These are phyloP conservation scores for Nothocercus julius DNA, from an alignment of 2,113 vertebrate genomes.

Conservation along the genomic window DNA sequence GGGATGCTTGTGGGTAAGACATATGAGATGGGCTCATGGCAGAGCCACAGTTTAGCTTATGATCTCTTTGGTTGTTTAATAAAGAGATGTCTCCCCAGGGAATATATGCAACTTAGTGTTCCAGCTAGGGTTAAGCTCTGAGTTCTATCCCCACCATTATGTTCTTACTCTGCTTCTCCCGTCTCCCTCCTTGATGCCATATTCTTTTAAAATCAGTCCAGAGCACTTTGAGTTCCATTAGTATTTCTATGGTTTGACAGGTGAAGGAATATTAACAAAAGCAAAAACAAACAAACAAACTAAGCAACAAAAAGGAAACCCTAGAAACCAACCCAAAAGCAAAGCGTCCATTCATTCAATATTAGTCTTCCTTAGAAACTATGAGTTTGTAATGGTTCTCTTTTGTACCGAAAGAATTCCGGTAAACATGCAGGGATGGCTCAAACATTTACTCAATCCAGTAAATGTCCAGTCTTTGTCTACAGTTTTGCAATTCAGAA, in stretches of 20 bases:
- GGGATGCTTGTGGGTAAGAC: background rate
- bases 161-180: fast-evolving
- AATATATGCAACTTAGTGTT: background rate
- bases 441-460: background rate
- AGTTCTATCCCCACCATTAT: background rate
- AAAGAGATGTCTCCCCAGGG: background rate
- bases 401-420: background rate
- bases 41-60: background rate
- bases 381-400: background rate
- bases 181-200: background rate
- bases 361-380: background rate
- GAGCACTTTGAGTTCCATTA: background rate
- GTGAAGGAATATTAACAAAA: background rate
- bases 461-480: background rate
- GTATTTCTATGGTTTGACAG: background rate
- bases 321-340: background rate
- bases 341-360: background rate
- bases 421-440: background rate
- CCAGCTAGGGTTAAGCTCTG: background rate
- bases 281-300: background rate
- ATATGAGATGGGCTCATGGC: background rate
- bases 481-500: background rate
- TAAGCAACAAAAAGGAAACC: no score
- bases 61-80: background rate
- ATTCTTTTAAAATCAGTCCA: background rate